Percentiles rank a stretch among this genome's conserved stretches.
These are phyloP conservation scores for Platysternon megacephalum DNA, from an alignment of 2,113 vertebrate genomes.

Conservation along the genomic window DNA sequence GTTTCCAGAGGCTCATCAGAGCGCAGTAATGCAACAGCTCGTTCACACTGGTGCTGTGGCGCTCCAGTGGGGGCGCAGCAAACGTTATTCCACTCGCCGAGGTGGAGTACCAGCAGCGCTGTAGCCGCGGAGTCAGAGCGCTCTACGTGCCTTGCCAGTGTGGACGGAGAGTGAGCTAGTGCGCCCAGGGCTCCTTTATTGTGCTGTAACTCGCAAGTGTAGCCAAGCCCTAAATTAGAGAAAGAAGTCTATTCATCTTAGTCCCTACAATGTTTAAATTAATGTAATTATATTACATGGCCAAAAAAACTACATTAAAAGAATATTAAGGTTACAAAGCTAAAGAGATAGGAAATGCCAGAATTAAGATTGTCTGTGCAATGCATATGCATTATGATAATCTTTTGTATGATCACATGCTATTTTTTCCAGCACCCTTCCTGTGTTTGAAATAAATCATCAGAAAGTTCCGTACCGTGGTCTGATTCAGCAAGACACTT, in stretches of 20 bases:
- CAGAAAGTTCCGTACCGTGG: background rate
- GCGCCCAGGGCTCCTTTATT: too few species aligned
- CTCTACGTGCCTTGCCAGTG: too few species aligned
- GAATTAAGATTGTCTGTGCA: background rate
- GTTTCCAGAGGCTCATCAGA: too few species aligned
- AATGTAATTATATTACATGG: background rate
- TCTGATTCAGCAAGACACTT: constrained; percentile 11
- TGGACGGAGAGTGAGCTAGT: too few species aligned
- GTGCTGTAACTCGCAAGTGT: too few species aligned
- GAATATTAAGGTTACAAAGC: constrained; percentile 27
- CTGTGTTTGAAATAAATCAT: constrained; percentile 25
- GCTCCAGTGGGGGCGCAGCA: too few species aligned
- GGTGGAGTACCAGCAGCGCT: too few species aligned
- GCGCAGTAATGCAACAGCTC: too few species aligned
- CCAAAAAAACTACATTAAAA: background rate
- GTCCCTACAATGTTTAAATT: background rate
- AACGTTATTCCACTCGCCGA: too few species aligned
- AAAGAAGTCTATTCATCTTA: background rate
- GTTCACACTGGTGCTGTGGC: too few species aligned
- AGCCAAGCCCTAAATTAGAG: background rate
- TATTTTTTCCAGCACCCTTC: background rate
- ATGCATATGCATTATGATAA: constrained; percentile 12
- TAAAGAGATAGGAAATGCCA: constrained; percentile 38
- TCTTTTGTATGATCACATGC: too few species aligned
- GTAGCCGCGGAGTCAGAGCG: too few species aligned